Evolutionary conservation across 2,888 invertebrate species (phyloP).

Genomic region (Phorcus lineatus): DNA sequence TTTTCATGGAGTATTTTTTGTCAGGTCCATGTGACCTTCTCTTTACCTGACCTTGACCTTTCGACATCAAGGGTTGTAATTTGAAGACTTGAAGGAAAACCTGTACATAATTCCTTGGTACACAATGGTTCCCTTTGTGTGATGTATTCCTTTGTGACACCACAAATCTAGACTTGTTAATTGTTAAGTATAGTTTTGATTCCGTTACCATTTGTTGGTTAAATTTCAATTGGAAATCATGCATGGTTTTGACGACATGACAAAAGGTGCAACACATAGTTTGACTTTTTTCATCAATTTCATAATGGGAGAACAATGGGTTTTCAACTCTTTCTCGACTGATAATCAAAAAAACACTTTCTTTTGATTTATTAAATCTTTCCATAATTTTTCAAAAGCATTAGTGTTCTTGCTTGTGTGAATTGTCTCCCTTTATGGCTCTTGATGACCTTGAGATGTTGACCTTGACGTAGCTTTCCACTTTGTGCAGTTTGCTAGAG

Average conservation of each 20-base stretch:
- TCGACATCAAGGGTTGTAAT: background rate
- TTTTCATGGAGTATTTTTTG: too few relatives aligned
- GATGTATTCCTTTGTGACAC: background rate
- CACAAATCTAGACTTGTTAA: background rate
- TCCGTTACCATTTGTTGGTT: background rate
- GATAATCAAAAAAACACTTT: too few relatives aligned
- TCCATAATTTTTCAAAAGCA: too few relatives aligned
- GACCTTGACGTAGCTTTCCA: conserved; percentile 9
- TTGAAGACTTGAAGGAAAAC: background rate
- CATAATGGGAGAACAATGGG: too few relatives aligned
- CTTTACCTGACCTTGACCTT: background rate
- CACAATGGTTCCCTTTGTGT: background rate
- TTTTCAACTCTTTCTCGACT: too few relatives aligned
- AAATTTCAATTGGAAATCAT: background rate
- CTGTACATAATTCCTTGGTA: background rate
- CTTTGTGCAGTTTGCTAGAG: background rate
- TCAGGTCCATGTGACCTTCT: too few relatives aligned
- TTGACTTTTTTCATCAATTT: too few relatives aligned
- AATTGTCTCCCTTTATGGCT: conserved; percentile 6
- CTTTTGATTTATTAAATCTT: too few relatives aligned
- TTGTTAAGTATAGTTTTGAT: background rate
- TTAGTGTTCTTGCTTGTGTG: background rate
- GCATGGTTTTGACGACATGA: background rate
- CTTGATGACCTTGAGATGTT: conserved; percentile 4
- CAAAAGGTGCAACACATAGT: background rate